phyloP scores from a whole-genome alignment of 2,888 invertebrate species.

The Rhabditoides inermis region DNA sequence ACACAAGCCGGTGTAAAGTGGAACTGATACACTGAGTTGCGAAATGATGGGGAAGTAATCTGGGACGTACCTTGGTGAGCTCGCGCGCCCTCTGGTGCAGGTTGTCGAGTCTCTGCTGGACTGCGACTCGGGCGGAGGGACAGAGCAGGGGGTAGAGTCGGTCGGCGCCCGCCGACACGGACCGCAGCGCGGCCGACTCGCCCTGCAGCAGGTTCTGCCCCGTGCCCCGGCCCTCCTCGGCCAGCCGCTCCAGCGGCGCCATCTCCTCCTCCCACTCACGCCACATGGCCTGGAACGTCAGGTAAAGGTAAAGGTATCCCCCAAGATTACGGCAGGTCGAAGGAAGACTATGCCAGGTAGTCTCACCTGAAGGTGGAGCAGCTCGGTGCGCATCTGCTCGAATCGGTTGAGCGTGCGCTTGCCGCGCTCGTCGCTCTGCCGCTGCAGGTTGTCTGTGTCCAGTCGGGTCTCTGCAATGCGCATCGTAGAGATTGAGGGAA shows the following conservation, averaged over 20 bases:
- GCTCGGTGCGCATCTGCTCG: slow-evolving; percentile 15
- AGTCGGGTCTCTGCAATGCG: slow-evolving; percentile 16
- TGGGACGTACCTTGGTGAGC: slow-evolving; percentile 18
- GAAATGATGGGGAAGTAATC: no score
- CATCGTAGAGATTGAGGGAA: slow-evolving; percentile 7
- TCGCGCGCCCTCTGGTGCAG: slow-evolving; percentile 22
- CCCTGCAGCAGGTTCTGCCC: slow-evolving; percentile 12
- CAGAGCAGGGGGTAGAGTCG: slow-evolving; percentile 29
- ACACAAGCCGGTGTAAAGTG: no score
- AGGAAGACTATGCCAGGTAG: no score
- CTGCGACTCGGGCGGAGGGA: slow-evolving; percentile 25
- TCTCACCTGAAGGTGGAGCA: no score
- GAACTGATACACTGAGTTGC: no score
- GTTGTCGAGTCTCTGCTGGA: slow-evolving; percentile 32
- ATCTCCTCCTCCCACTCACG: slow-evolving; percentile 27
- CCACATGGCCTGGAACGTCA: slow-evolving; percentile 22
- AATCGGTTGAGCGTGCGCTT: slow-evolving; percentile 10
- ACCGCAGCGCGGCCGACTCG: slow-evolving; percentile 6
- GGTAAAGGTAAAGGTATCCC: no score
- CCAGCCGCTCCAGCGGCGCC: slow-evolving; percentile 20
- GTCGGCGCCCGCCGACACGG: slow-evolving; percentile 23
- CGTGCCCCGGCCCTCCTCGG: slow-evolving; percentile 11
- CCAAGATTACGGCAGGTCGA: no score
- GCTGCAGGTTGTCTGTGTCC: slow-evolving; percentile 6
- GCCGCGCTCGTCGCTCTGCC: neutral